These are phyloP conservation scores for Yasuhikotakia modesta DNA, from an alignment of 2,797 vertebrate genomes.

Conservation along the genomic window DNA sequence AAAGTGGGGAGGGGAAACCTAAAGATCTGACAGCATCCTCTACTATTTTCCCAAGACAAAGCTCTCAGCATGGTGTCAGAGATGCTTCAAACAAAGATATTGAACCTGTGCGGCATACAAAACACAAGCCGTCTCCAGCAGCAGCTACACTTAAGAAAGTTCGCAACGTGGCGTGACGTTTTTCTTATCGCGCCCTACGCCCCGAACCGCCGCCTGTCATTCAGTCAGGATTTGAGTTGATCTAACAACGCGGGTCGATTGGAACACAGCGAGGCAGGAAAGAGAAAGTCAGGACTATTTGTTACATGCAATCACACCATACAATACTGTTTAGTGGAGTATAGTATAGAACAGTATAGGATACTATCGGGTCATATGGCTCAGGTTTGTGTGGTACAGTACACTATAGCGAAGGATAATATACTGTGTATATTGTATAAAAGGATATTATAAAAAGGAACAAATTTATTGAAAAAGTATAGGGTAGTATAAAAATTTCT, in stretches of 20 bases:
- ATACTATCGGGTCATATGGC: no score
- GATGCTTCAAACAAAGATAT: constrained; percentile 44
- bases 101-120: constrained; percentile 45
- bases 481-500: no score
- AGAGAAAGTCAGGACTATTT: not conserved
- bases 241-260: constrained; percentile 21
- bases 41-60: constrained; percentile 53
- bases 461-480: no score
- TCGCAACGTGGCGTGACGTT: constrained; percentile 7
- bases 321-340: not conserved
- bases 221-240: constrained; percentile 20
- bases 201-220: not conserved
- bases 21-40: constrained; percentile 46
- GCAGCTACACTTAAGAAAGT: constrained; percentile 26
- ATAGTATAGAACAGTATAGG: no score
- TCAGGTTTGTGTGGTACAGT: no score
- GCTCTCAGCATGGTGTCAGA: constrained; percentile 51
- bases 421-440: no score
- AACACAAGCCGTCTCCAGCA: constrained; percentile 28
- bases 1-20: constrained; percentile 23
- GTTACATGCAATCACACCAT: not conserved
- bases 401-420: no score
- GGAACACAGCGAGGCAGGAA: not conserved
- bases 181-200: constrained; percentile 17
- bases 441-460: no score